Conservation (phyloP, 2,113 vertebrate species). For the Galemys pyrenaicus region DNA sequence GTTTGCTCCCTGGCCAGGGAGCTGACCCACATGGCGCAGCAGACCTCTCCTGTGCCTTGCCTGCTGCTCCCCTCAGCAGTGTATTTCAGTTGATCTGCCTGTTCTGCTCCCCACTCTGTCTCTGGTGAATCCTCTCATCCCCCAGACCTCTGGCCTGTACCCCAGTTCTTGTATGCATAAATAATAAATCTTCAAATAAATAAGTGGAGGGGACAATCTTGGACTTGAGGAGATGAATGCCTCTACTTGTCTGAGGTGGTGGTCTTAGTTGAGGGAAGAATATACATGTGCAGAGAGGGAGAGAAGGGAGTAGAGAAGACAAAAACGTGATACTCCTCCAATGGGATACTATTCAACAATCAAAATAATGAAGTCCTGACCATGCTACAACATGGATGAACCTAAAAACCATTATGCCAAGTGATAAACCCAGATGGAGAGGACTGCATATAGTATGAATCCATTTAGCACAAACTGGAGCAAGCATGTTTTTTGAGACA, state of each 20-base stretch:
- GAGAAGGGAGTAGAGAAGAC: neutral
- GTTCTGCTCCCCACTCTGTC: too few species aligned
- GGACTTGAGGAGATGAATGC: neutral
- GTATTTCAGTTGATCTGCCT: too few species aligned
- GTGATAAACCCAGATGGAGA: neutral
- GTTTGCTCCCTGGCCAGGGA: too few species aligned
- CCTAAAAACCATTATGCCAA: neutral
- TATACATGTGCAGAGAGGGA: too few species aligned
- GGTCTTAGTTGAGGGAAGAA: fast-evolving
- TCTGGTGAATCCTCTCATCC: too few species aligned
- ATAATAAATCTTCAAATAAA: too few species aligned
- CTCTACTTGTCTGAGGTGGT: neutral
- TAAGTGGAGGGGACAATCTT: neutral
- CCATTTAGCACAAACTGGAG: neutral
- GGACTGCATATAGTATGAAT: neutral
- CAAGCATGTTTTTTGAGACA: neutral
- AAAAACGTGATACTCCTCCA: neutral
- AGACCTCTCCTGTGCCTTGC: too few species aligned
- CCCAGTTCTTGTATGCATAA: too few species aligned
- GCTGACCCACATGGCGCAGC: too few species aligned
- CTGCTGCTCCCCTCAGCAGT: too few species aligned
- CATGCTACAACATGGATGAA: neutral
- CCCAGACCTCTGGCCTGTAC: too few species aligned
- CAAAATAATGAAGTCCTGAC: neutral
- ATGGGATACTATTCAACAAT: neutral